Percentiles rank a stretch among this genome's conserved stretches.
Conservation (phyloP, 2,113 vertebrate genomes). For the Hymenochirus boettgeri region DNA sequence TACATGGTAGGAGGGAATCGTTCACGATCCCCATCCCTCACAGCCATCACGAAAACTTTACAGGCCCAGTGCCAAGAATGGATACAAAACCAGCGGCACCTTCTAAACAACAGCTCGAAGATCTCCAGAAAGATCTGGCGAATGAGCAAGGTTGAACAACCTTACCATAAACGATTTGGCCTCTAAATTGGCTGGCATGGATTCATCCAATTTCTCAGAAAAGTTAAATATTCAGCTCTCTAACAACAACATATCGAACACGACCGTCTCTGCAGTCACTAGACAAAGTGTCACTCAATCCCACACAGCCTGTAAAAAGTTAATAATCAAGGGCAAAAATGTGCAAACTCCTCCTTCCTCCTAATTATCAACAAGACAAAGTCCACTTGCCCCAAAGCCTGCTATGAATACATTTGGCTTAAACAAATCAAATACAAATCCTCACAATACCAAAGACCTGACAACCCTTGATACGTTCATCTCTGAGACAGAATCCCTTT, state of each 20-base stretch:
- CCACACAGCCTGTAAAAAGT: conserved; percentile 40
- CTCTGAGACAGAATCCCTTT: conserved; percentile 48
- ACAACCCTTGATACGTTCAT: conserved; percentile 40
- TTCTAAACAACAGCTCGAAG: conserved; percentile 44
- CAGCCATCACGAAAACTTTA: conserved; percentile 43
- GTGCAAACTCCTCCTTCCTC: conserved; percentile 50
- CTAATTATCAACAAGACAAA: conserved; percentile 51
- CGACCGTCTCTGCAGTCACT: conserved; percentile 50
- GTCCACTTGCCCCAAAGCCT: conserved; percentile 45
- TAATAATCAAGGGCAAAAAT: conserved; percentile 30
- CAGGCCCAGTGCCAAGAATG: conserved; percentile 13
- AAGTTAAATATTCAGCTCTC: conserved; percentile 35
- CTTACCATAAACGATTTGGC: conserved; percentile 56
- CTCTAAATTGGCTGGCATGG: conserved; percentile 51
- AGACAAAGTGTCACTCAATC: too few species aligned
- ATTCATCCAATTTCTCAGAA: conserved; percentile 43
- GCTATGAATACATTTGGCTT: conserved; percentile 18
- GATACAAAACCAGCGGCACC: conserved; percentile 36
- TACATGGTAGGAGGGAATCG: conserved; percentile 26
- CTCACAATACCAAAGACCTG: conserved; percentile 26
- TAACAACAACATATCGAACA: conserved; percentile 51
- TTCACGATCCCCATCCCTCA: conserved; percentile 34
- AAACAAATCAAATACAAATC: not conserved
- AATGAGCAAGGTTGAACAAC: conserved; percentile 48
- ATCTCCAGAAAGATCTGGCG: conserved; percentile 45